Base-by-base conservation (phyloP, 2,113 vertebrate species). In the Melanerpes aurifrons region DNA sequence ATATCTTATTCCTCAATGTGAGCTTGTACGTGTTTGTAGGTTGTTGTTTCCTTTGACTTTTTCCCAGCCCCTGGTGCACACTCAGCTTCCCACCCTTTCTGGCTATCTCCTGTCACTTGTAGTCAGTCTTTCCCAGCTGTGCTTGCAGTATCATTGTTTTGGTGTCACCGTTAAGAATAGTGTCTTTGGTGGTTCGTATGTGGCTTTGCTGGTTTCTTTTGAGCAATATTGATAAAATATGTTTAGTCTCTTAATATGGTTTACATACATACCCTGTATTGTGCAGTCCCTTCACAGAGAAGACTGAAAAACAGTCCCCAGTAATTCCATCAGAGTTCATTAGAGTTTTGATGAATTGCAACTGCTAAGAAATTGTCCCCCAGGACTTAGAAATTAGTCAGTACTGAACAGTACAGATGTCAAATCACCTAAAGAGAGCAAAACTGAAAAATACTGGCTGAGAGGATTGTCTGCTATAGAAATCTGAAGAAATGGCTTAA, bases 251-350 rank as follows among this genome's bases (percentile, higher is more conserved):
- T 88, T 93, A 82, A 82, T 82, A 56, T 47, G 67, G 62, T 86
- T 93, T 95, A 95, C 90, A 84, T 90, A 84, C 18, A 0, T 53
- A 24, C 62, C 54, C 40, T 57, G 24, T 12, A 32, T 77, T 90
- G 87, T 54, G 59, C 47, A 40, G 61, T 87, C 57, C 48, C 48
- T 87, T 45, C n/a, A n/a, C 85, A 93, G 77, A 88, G 47, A 76
- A 77, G 87, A 63, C 63, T 67, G 59, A 87, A 88, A 93, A 53
- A 24, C 10, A 32, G 90, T 86, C 77, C 76, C 87, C 59, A 73
- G 88, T 86, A 95, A 95, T 93, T 94, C 87, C 72, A 90, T 92
- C 93, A 83, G 87, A 95, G 94, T 94, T 92, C 91, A 88, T 94
- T 96, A 94, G 82, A 80, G 87, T 69, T 91, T 94, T 94, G 91